Percentiles rank a stretch among this genome's conserved stretches.
Conservation (phyloP, 2,888 invertebrate genomes). For the Drosophila fulvimacula region DNA sequence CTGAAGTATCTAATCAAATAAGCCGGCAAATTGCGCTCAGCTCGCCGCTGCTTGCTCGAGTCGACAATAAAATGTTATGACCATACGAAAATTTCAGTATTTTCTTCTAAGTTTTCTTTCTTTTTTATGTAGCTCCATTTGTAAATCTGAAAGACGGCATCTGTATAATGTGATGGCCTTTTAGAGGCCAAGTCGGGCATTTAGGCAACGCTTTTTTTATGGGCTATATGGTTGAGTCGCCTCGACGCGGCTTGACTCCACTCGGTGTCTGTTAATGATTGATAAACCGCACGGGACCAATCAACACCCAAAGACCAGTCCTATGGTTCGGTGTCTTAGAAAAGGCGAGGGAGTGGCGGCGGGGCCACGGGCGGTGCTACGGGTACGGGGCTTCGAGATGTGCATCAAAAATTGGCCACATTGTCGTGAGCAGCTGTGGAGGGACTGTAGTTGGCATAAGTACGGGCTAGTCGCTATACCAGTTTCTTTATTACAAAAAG, state of each 20-base stretch:
- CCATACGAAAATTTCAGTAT: slow-evolving; percentile 45
- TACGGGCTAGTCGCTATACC: slow-evolving; percentile 67
- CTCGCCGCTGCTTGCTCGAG: slow-evolving; percentile 43
- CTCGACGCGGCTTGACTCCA: slow-evolving; percentile 3
- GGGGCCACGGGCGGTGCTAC: neutral
- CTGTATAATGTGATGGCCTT: slow-evolving; percentile 73
- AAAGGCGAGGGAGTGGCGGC: neutral
- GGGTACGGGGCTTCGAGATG: slow-evolving; percentile 49
- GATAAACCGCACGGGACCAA: slow-evolving; percentile 79
- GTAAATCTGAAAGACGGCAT: slow-evolving; percentile 63
- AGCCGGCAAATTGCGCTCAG: slow-evolving; percentile 54
- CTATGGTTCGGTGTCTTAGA: slow-evolving; percentile 13
- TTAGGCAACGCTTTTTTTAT: slow-evolving; percentile 63
- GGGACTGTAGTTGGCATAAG: slow-evolving; percentile 36
- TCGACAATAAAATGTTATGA: slow-evolving; percentile 53
- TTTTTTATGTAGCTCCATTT: slow-evolving; percentile 50
- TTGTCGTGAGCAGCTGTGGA: slow-evolving; percentile 65
- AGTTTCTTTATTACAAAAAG: slow-evolving; percentile 80
- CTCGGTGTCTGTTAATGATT: slow-evolving; percentile 71
- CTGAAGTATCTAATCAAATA: slow-evolving; percentile 61
- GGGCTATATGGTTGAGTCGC: slow-evolving; percentile 28
- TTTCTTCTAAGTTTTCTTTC: slow-evolving; percentile 2
- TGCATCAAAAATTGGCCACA: slow-evolving; percentile 77
- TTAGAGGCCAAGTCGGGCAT: slow-evolving; percentile 65
- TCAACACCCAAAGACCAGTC: slow-evolving; percentile 61